phyloP scores from a whole-genome alignment of 1,140 invertebrate species.

The Stratiolaelaps scimitus region DNA sequence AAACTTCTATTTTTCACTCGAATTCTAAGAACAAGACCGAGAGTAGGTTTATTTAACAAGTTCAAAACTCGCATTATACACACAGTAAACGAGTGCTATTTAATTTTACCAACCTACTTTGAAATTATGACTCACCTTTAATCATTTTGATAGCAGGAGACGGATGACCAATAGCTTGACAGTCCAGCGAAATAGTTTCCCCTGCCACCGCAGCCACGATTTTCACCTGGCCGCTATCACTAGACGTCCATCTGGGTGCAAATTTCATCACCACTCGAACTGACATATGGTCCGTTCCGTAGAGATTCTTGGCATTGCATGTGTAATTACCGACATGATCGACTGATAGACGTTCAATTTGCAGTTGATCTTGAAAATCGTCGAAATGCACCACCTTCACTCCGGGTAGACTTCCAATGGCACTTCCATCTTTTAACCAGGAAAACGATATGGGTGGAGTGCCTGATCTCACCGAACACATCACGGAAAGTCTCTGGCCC shows the following conservation, averaged over 20 bases:
- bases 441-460: constrained; percentile 23
- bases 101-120: too few species aligned
- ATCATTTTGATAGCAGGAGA: constrained; percentile 30
- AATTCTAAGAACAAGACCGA: too few species aligned
- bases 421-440: constrained; percentile 6
- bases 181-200: constrained; percentile 28
- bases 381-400: not conserved
- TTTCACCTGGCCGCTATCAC: not conserved
- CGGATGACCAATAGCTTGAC: constrained; percentile 33
- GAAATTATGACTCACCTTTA: not conserved
- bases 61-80: too few species aligned
- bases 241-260: not conserved
- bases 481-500: not conserved
- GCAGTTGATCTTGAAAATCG: not conserved
- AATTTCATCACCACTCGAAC: constrained; percentile 14
- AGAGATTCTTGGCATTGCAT: constrained; percentile 56
- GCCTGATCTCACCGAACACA: constrained; percentile 12
- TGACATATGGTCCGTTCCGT: constrained; percentile 46
- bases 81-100: too few species aligned
- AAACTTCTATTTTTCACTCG: too few species aligned
- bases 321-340: constrained; percentile 59
- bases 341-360: constrained; percentile 10
- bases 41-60: too few species aligned
- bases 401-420: not conserved
- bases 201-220: constrained; percentile 13